These are phyloP conservation scores for Ambastaia sidthimunki DNA, from an alignment of 2,797 vertebrate species.

Conservation along the genomic window DNA sequence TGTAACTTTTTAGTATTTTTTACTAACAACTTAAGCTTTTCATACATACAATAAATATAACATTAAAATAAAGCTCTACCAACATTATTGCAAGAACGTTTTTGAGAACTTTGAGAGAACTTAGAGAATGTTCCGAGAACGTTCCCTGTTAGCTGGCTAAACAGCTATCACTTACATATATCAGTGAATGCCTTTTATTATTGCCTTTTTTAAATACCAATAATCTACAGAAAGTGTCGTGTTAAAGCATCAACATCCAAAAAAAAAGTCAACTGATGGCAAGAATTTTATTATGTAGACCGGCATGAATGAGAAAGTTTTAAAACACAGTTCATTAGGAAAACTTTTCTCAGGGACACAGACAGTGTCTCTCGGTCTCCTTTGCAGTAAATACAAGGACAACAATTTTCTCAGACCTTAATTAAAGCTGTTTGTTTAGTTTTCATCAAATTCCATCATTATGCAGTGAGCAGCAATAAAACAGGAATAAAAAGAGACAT, in stretches of 20 bases:
- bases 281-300: neutral
- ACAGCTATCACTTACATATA: neutral
- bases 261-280: neutral
- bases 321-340: constrained; percentile 8
- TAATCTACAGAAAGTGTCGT: neutral
- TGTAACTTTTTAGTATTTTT: no score
- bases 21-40: no score
- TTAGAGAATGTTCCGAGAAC: no score
- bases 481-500: constrained; percentile 41
- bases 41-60: no score
- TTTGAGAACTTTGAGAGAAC: no score
- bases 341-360: neutral
- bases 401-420: constrained; percentile 42
- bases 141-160: no score
- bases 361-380: neutral
- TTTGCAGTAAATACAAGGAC: constrained; percentile 20
- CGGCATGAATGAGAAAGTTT: neutral
- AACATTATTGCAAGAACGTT: no score
- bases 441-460: constrained; percentile 59
- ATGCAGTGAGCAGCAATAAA: constrained; percentile 56
- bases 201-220: neutral
- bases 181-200: neutral
- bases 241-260: neutral
- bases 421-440: constrained; percentile 69
- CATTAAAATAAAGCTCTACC: no score